Evolutionary conservation across 2,797 vertebrate genomes (phyloP), one percentile per base, ranked within the genome.

Genomic region (Rhynchonycteris naso): DNA sequence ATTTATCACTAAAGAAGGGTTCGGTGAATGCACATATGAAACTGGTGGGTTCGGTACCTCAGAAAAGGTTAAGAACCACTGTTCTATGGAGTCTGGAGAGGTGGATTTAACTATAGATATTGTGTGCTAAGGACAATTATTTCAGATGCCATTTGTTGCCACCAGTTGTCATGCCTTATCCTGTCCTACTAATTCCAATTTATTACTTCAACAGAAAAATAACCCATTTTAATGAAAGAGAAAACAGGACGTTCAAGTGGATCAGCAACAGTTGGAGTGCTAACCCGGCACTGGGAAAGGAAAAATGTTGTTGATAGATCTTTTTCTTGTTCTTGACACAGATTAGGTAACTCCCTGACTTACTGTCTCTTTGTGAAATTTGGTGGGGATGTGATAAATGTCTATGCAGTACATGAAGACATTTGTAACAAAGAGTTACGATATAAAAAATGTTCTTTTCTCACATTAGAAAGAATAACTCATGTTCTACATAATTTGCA

Each of bases 311-410:
- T 96, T 88, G 93, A 96, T 95, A 97, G 85, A 90, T 97, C 95
- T 95, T 94, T 97, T 95, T 93, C 92, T 91, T 89, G 89, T 93
- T 95, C 69, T 94, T 98, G 97, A 97, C 96, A 96, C 95, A 97
- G 97, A 98, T 98, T 97, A 96, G 97, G 95, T 96, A 97, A 97
- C 95, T 94, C 96, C 76, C 86, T 96, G 97, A 97, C 97, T 96
- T 97, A 95, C 94, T 95, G 95, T 96, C 94, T 96, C 97, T 97
- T 95, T 1, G 1, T 84, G 96, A 95, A 97, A 96, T 97, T 22
- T 21, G 14, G 92, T 94, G 83, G 95, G 95, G 93, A 94, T 97
- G 96, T 97, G 97, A 98, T 96, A 97, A 98, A 98, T 98, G 95
- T 96, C 91, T 94, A 3, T 5, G 54, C 3, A 19, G 19, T 63